Evolutionary conservation across 2,888 invertebrate genomes (phyloP), one percentile per base, ranked within the genome.

Genomic region (Caenorhabditis zanzibari): DNA sequence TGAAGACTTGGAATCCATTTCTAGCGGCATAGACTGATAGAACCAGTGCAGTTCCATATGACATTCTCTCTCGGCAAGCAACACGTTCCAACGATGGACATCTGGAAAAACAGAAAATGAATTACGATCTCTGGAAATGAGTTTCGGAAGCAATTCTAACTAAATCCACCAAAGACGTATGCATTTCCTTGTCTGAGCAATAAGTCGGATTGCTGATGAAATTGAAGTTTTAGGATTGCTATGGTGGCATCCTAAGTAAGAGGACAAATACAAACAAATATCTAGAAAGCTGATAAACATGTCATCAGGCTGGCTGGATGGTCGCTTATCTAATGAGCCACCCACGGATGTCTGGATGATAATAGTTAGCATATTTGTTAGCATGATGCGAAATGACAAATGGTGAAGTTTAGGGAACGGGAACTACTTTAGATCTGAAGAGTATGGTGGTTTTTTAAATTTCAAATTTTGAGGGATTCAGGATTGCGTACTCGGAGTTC

Each of bases 41-140:
- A 16, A 96, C 93, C 54, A 96, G 93, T 19, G 96, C 94, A 0
- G 96, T 96, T 0, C 95, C 94, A 1, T 96, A 95, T 5, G 96
- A 96, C 77, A 96, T 94, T 89, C 95, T 94, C 92, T 96, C 96
- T 9, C 95, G 94, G 14, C 93, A 89, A 12, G 75, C 79, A 3
- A 88, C 47, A 14, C 76, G 41, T 35, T 81, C 68, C 63, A 87
- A 74, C 9, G 54, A 28, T 2, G 24, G 41, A 44, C 87, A 87
- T 73, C 87, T 87, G 77, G n/a, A n/a, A n/a, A n/a, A n/a, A n/a
- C n/a, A n/a, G n/a, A n/a, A n/a, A n/a, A n/a, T n/a, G n/a, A n/a
- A n/a, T n/a, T n/a, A n/a, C n/a, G 63, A 63, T 63, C 63, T 26
- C 7, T 38, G 16, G 10, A 24, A 22, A 38, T 35, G 9, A 41